Evolutionary conservation across 92 coral and sea anemone genomes (phyloP).

Genomic region (Metridium senile): DNA sequence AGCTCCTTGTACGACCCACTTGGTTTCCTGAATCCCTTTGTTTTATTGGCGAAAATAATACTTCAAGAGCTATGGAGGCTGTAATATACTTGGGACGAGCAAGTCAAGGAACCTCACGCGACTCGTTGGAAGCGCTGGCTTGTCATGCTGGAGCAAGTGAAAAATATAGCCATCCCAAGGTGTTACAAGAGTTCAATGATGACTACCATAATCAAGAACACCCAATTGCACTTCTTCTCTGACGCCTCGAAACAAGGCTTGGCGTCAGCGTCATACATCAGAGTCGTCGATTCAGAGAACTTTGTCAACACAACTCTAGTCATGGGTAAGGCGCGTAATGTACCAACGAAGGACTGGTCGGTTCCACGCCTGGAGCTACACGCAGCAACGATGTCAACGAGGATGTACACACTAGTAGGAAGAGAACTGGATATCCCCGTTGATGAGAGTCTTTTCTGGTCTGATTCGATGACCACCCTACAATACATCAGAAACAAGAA

Average conservation of each 20-base stretch:
- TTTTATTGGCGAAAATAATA: constrained; percentile 3
- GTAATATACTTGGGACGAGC: constrained; percentile 34
- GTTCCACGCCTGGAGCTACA: constrained; percentile 37
- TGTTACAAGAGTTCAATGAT: constrained; percentile 13
- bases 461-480: constrained; percentile 36
- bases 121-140: constrained; percentile 24
- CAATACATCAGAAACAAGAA: constrained; percentile 40
- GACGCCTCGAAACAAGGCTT: constrained; percentile 3
- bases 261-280: constrained; percentile 2
- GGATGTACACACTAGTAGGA: constrained; percentile 6
- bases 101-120: constrained; percentile 9
- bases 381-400: constrained; percentile 34
- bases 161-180: constrained; percentile 21
- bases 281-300: constrained; percentile 1
- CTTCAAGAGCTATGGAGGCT: constrained; percentile 31
- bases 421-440: constrained; percentile 19
- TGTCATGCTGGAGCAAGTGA: constrained; percentile 7
- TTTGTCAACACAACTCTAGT: constrained; percentile 1
- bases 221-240: constrained; percentile 10
- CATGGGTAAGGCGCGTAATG: constrained; percentile 37
- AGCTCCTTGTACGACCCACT: background rate
- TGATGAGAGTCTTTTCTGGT: constrained; percentile 28
- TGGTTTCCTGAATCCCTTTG: constrained; percentile 17
- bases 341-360: constrained; percentile 38
- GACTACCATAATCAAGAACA: background rate